Evolutionary conservation across 30 jellyfish, hydroid and myxozoan genomes (phyloP), one percentile per base, ranked within the genome.

Genomic region (Aurelia aurita complex sp. Pacific): DNA sequence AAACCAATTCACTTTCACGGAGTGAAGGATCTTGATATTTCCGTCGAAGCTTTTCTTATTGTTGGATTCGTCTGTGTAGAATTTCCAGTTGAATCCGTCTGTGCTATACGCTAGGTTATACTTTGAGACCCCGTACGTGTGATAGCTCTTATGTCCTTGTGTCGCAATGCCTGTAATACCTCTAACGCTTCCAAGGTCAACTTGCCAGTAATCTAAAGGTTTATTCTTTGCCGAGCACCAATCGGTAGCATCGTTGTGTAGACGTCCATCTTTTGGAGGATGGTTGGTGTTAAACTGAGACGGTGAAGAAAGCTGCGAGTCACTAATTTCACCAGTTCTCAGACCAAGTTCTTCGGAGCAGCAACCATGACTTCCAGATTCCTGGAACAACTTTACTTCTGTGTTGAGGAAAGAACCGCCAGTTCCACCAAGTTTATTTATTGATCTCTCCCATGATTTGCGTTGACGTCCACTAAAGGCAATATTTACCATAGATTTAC

Each of bases 311-410:
- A 76, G 19, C 67, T 60, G 35, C 34, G 74, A 19, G 40, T 76
- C 86, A 18, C 61, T 53, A 10, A 76, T 19, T 32, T 76, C 63
- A 10, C 76, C 54, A 11, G 86, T 57, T 33, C 86, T 35, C 8
- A 76, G 52, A 1, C 86, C 86, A 43, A 76, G 64, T 35, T 76
- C 86, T 10, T 76, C 46, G 10, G 86, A 76, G 62, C 86, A 76
- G 46, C 63, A 64, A 18, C 52, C 67, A 29, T 53, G n/a, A 16
- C 86, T 74, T 52, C 52, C 32, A 16, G 51, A 43, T 10, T 76
- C 86, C 17, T 60, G 74, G 40, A 76, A 76, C 13, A 50, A 33
- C 19, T 29, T n/a, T 33, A 76, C 52, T 38, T 16, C 36, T 36
- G 35, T 60, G 60, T 76, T 43, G 12, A 74, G 2, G 34, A 13